phyloP scores from a whole-genome alignment of 1,140 invertebrate genomes.

The Drosophila persimilis region DNA sequence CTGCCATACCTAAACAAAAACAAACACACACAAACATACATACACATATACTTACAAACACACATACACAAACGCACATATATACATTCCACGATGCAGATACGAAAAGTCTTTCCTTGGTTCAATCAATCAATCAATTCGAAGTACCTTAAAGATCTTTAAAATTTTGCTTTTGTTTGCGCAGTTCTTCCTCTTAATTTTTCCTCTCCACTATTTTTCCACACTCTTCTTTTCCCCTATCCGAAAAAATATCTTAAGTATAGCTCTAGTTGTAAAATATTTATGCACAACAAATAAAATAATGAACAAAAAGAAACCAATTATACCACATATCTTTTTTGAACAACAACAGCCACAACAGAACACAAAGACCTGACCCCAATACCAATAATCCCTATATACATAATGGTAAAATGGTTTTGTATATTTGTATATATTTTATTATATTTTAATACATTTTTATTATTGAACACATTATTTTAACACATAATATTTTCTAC shows the following conservation, averaged over 20 bases:
- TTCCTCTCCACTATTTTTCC: constrained; percentile 9
- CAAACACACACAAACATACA: constrained; percentile 27
- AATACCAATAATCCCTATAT: neutral
- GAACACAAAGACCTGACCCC: constrained; percentile 7
- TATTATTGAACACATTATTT: no score
- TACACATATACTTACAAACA: constrained; percentile 34
- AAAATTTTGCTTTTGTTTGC: constrained; percentile 4
- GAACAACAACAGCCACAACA: constrained; percentile 23
- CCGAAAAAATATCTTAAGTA: constrained; percentile 59
- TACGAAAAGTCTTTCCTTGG: constrained; percentile 63
- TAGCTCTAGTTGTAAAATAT: constrained; percentile 78
- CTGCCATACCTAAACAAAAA: constrained; percentile 63
- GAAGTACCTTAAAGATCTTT: constrained; percentile 26
- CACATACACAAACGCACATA: constrained; percentile 22
- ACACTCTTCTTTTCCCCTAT: constrained; percentile 16
- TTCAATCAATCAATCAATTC: constrained; percentile 44
- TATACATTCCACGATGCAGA: constrained; percentile 38
- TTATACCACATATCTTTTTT: constrained; percentile 40
- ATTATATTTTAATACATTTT: neutral
- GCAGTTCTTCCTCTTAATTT: constrained; percentile 41
- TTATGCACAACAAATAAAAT: constrained; percentile 79
- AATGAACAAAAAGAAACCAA: constrained; percentile 66
- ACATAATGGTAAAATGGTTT: constrained; percentile 3
- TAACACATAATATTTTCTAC: no score
- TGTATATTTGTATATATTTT: neutral